These are phyloP conservation scores for Noctilio leporinus DNA, from an alignment of 2,113 vertebrate genomes.

Conservation along the genomic window DNA sequence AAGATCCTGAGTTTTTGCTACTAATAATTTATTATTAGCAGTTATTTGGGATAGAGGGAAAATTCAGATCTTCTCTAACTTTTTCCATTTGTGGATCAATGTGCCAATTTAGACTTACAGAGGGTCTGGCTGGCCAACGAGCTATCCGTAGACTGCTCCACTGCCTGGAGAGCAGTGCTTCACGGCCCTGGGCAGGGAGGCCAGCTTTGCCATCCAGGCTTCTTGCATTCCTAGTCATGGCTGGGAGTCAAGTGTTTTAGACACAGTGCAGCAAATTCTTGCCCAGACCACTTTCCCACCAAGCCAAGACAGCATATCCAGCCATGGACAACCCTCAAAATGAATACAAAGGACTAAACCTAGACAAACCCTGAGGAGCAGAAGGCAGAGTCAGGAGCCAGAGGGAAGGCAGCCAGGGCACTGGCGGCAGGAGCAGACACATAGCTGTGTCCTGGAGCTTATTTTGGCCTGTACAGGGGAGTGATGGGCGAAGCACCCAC, in stretches of 20 bases:
- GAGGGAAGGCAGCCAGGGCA: background rate
- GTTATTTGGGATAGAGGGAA: constrained; percentile 32
- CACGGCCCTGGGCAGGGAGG: background rate
- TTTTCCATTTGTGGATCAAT: constrained; percentile 41
- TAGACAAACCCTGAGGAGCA: constrained; percentile 7
- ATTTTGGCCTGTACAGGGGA: background rate
- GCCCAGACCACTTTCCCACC: background rate
- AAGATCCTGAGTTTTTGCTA: constrained; percentile 48
- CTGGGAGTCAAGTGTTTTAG: background rate
- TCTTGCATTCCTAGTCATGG: background rate
- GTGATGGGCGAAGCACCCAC: background rate
- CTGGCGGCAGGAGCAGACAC: background rate
- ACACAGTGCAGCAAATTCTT: background rate
- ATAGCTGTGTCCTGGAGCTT: background rate
- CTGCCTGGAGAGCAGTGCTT: background rate
- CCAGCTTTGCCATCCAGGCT: background rate
- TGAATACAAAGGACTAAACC: constrained; percentile 8
- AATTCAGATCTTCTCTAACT: constrained; percentile 31
- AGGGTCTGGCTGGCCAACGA: background rate
- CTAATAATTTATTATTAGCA: constrained; percentile 62
- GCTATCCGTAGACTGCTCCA: fast-evolving
- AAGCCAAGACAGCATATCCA: background rate
- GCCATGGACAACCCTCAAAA: background rate
- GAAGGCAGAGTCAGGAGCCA: constrained; percentile 30
- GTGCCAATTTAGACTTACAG: background rate